Conservation (phyloP, 2,888 invertebrate species). For the Cremastinae sp. region DNA sequence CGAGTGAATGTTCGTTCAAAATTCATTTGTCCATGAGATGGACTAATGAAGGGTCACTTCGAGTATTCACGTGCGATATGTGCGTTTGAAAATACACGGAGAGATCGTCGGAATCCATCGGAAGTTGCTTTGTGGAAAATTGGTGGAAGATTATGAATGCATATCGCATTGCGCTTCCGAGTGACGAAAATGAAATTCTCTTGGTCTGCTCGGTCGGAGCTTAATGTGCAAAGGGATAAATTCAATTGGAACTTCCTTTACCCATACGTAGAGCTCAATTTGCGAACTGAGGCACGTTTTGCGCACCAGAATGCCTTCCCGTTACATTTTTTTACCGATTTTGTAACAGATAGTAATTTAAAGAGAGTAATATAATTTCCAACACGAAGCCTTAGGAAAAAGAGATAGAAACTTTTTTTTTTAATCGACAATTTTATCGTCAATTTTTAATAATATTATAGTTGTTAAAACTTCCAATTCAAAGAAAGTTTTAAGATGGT, state of each 20-base stretch:
- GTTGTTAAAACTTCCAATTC: too few species aligned
- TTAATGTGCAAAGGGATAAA: constrained; percentile 59
- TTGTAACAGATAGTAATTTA: too few species aligned
- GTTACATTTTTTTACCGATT: too few species aligned
- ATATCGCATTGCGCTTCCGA: constrained; percentile 60
- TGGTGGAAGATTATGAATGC: constrained; percentile 55
- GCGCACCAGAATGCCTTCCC: neutral
- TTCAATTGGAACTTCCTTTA: constrained; percentile 51
- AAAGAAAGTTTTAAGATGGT: too few species aligned
- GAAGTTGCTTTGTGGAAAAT: constrained; percentile 48
- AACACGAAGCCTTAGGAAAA: too few species aligned
- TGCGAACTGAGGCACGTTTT: constrained; percentile 7
- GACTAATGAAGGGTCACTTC: neutral
- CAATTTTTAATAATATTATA: too few species aligned
- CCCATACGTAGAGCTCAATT: constrained; percentile 26
- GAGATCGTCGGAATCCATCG: constrained; percentile 7
- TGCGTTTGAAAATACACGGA: neutral
- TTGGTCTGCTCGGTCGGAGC: constrained; percentile 15
- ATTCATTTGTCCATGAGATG: too few species aligned
- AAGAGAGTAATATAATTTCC: too few species aligned
- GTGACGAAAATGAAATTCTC: constrained; percentile 50
- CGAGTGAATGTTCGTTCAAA: too few species aligned
- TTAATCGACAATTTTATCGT: too few species aligned
- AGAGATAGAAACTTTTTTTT: too few species aligned
- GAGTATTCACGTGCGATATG: neutral